phyloP scores from a whole-genome alignment of 2,797 vertebrate species.

The Cyclopterus lumpus region DNA sequence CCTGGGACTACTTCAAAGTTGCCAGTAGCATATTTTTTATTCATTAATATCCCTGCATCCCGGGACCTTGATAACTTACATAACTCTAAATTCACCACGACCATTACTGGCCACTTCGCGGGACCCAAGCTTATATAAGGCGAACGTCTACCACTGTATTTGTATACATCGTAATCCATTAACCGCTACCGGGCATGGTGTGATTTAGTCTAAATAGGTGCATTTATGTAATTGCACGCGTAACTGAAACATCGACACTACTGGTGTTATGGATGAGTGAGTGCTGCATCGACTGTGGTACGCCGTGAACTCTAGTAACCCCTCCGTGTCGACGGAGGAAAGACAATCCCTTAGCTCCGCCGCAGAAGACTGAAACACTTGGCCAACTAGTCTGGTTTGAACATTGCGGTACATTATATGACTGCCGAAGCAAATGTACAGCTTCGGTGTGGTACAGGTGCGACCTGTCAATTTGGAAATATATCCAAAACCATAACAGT shows the following conservation, averaged over 20 bases:
- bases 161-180: slow-evolving; percentile 35
- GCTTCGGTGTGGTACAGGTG: neutral
- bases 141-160: slow-evolving; percentile 22
- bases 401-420: accelerated
- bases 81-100: slow-evolving; percentile 62
- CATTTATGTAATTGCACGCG: neutral
- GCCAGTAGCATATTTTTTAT: slow-evolving; percentile 31
- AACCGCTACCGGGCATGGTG: neutral
- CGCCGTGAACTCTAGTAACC: slow-evolving; percentile 83
- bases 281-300: slow-evolving; percentile 51
- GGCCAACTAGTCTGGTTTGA: neutral
- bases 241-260: neutral
- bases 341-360: slow-evolving; percentile 12
- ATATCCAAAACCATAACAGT: neutral
- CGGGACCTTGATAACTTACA: slow-evolving; percentile 54
- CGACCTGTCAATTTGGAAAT: neutral
- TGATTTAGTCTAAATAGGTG: neutral
- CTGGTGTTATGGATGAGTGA: slow-evolving; percentile 36
- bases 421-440: neutral
- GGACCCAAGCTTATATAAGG: slow-evolving; percentile 70
- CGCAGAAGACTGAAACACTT: slow-evolving; percentile 51
- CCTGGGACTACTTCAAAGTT: neutral
- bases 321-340: slow-evolving; percentile 49
- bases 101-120: slow-evolving; percentile 39
- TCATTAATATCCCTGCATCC: slow-evolving; percentile 25